Percentiles rank a stretch among this genome's conserved stretches.
phyloP scores from a whole-genome alignment of 2,797 vertebrate species.

The Enteromius afrohamiltoni region DNA sequence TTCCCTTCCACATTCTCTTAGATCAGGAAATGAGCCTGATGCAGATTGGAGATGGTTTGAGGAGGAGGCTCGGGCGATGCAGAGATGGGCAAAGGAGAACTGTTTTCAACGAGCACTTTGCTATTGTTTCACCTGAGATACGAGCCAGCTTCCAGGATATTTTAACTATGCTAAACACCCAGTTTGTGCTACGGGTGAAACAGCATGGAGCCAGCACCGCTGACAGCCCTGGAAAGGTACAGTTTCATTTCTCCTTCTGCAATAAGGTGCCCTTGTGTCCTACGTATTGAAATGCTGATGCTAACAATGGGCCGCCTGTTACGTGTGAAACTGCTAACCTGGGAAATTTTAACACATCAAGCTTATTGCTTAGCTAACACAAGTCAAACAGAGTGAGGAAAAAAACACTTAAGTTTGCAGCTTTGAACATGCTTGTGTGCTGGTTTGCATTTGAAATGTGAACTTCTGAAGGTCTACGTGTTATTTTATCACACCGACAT shows the following conservation, averaged over 20 bases:
- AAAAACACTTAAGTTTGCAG: slow-evolving; percentile 30
- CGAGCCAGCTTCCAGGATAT: slow-evolving; percentile 92
- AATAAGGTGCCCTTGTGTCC: neutral
- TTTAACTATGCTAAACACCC: slow-evolving; percentile 96
- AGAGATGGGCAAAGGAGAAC: slow-evolving; percentile 86
- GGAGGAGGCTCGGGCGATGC: slow-evolving; percentile 85
- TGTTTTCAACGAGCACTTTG: slow-evolving; percentile 89
- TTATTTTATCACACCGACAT: slow-evolving; percentile 35
- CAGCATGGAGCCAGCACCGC: slow-evolving; percentile 79
- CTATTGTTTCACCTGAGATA: slow-evolving; percentile 90
- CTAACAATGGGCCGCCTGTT: slow-evolving; percentile 2
- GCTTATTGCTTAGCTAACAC: slow-evolving; percentile 31
- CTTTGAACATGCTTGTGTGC: neutral
- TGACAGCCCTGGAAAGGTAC: slow-evolving; percentile 86
- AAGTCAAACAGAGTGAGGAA: neutral
- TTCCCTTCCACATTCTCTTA: slow-evolving; percentile 96
- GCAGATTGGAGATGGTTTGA: slow-evolving; percentile 92
- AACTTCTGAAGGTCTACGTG: neutral
- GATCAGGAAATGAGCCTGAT: slow-evolving; percentile 92
- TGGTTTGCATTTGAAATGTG: slow-evolving; percentile 18
- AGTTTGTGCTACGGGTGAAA: slow-evolving; percentile 91
- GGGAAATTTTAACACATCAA: slow-evolving; percentile 13
- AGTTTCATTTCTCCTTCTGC: slow-evolving; percentile 31
- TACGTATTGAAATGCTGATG: slow-evolving; percentile 20
- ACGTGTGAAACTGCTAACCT: slow-evolving; percentile 30